Evolutionary conservation across 1,140 invertebrate genomes (phyloP), one percentile per base, ranked within the genome.

Genomic region (Magallana gigas): DNA sequence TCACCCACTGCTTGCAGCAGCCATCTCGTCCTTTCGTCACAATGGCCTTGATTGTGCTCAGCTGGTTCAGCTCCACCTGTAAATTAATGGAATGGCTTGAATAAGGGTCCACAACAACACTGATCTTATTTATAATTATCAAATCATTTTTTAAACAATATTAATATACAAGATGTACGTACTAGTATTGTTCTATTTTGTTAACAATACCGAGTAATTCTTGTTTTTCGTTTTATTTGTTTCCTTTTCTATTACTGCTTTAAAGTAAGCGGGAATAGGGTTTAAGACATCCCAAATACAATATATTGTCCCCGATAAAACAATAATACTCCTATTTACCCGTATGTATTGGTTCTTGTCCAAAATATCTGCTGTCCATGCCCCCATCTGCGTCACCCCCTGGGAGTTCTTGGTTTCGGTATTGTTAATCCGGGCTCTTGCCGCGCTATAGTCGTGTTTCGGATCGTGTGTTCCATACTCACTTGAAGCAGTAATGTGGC

Each of bases 1-100:
- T 87, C n/a, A 87, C 85, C 88, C 88, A 89, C 64, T 89, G 71
- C 18, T 87, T 87, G 85, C 88, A 89, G 14, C 64, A 68, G 3
- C 88, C 88, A 48, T 89, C 83, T 29, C 83, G 71, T 9, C 88
- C 88, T 58, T 87, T 83, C 6, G 88, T 89, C 7, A 87, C 62
- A 29, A 89, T 85, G 3, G 85, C 88, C 56, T 58, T 87, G 7
- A 89, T 82, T 23, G 83, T 29, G 18, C 60, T 71, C 9, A 83
- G 62, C 9, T 60, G 60, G 12, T 84, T 83, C 48, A 89, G 83
- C 48, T 89, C 76, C n/a, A 89, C 88, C 88, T 89, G 29, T 12
- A 83, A 18, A 16, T 16, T 48, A 48, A 48, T 4, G 36, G 36
- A 48, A 48, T 48, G 36, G 36, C 36, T 48, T 48, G 36, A 48